phyloP scores from a whole-genome alignment of 2,113 vertebrate genomes.

The Cyrtonyx montezumae region DNA sequence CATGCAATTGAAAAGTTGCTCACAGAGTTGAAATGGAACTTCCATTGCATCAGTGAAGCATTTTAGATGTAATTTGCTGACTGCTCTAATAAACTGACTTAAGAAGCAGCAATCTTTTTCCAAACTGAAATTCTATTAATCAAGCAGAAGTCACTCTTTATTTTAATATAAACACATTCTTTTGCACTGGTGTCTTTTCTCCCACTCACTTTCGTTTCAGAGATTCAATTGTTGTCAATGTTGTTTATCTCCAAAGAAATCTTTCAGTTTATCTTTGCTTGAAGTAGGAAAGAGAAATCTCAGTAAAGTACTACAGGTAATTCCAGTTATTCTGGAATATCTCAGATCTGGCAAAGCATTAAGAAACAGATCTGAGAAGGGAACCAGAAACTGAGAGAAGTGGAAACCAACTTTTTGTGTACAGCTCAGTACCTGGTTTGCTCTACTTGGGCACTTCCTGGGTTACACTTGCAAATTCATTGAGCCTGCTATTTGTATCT shows the following conservation, averaged over 20 bases:
- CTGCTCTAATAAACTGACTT: not conserved
- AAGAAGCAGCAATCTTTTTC: not conserved
- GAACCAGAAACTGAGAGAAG: not conserved
- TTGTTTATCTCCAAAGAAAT: not conserved
- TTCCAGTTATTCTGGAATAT: not conserved
- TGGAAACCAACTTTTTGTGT: not conserved
- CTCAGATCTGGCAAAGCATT: not conserved
- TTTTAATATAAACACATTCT: not conserved
- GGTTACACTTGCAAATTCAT: not conserved
- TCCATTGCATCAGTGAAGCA: not conserved
- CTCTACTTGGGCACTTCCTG: not conserved
- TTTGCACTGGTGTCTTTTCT: not conserved
- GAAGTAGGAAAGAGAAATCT: not conserved
- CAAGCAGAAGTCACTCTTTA: not conserved
- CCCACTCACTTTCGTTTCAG: not conserved
- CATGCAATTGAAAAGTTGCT: not conserved
- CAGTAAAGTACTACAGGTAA: not conserved
- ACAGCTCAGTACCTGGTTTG: not conserved
- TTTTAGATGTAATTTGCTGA: not conserved
- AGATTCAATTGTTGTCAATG: not conserved
- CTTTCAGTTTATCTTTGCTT: not conserved
- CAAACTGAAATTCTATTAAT: not conserved
- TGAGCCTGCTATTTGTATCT: not conserved
- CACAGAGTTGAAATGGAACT: not conserved
- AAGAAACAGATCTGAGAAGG: not conserved